Conservation (phyloP, 2,888 invertebrate species). For the Hartigia nigra region DNA sequence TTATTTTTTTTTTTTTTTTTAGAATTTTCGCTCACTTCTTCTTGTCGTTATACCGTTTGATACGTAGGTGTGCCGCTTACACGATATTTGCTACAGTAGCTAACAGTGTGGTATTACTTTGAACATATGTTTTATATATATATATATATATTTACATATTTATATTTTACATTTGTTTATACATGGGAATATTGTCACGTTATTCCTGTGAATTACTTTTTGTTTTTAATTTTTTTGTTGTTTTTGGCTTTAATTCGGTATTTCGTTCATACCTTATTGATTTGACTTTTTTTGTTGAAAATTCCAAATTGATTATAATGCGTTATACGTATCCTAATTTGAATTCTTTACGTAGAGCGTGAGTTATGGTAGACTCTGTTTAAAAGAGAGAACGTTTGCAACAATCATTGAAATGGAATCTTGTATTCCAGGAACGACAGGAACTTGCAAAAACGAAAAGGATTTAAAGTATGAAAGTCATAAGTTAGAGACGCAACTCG, state of each 20-base stretch:
- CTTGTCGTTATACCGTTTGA: constrained; percentile 20
- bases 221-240: constrained; percentile 15
- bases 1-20: constrained; percentile 21
- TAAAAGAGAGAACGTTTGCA: constrained; percentile 22
- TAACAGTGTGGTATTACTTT: constrained; percentile 31
- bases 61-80: constrained; percentile 32
- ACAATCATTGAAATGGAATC: constrained; percentile 45
- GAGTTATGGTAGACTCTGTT: constrained; percentile 46
- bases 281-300: neutral
- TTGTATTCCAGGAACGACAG: constrained; percentile 65
- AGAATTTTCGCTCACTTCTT: constrained; percentile 22
- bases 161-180: constrained; percentile 23
- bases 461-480: constrained; percentile 59
- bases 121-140: neutral
- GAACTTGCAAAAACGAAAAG: constrained; percentile 60
- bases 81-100: constrained; percentile 29
- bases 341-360: constrained; percentile 49
- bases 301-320: neutral
- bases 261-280: neutral
- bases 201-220: constrained; percentile 14
- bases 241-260: constrained; percentile 8
- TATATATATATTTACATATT: constrained; percentile 27
- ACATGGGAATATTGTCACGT: constrained; percentile 7
- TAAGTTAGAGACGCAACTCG: constrained; percentile 58
- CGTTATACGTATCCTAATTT: neutral